A percentile compares a stretch with the other conserved stretches of the same genome.
Conservation (phyloP, 2,888 invertebrate species). For the Arrhopalites spinosus region DNA sequence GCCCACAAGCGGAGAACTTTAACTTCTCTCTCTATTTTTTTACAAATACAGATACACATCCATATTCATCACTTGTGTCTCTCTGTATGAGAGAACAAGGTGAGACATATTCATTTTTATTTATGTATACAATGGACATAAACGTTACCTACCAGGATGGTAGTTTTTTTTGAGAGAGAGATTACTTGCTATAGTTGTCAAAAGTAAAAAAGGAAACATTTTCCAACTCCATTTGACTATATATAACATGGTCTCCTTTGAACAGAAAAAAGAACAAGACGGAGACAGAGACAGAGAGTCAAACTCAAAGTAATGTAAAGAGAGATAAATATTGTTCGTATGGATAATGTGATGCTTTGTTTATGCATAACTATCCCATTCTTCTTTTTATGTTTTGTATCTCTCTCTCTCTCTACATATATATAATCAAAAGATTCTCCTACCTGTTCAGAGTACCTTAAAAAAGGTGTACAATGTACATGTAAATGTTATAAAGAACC, state of each 20-base stretch:
- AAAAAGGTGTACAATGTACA: too few species aligned
- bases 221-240: slow-evolving; percentile 11
- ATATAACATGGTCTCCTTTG: slow-evolving; percentile 12
- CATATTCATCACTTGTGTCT: slow-evolving; percentile 31
- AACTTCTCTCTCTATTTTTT: slow-evolving; percentile 12
- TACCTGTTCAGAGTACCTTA: not conserved
- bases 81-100: not conserved
- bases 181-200: slow-evolving; percentile 1
- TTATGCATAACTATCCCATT: slow-evolving; percentile 1
- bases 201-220: not conserved
- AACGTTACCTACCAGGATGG: not conserved
- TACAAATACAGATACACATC: too few species aligned
- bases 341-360: slow-evolving; percentile 23
- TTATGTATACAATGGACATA: too few species aligned
- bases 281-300: not conserved
- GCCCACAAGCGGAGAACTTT: slow-evolving; percentile 5
- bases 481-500: too few species aligned
- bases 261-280: not conserved
- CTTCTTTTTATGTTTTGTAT: not conserved
- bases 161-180: too few species aligned
- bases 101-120: slow-evolving; percentile 4
- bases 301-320: not conserved
- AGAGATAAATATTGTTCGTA: slow-evolving; percentile 8
- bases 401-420: slow-evolving; percentile 10
- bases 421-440: not conserved